Conservation (phyloP, 2,797 vertebrate genomes). For the Phataginus tricuspis region DNA sequence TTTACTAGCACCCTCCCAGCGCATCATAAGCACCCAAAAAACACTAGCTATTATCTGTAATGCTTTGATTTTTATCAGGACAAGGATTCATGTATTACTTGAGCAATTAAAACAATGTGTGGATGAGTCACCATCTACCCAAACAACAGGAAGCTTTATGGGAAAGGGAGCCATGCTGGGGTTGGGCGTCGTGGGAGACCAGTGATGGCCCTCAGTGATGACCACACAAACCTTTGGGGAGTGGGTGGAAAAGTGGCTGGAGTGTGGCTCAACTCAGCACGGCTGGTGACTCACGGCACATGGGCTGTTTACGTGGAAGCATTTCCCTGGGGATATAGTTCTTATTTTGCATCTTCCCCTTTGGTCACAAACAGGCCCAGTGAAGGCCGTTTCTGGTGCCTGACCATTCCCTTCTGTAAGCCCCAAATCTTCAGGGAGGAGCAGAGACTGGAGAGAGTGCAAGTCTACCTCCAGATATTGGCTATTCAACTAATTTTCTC, state of each 20-base stretch:
- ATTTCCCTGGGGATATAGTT: background rate
- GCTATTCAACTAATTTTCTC: background rate
- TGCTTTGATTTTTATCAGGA: background rate
- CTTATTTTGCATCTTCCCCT: background rate
- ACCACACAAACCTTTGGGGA: background rate
- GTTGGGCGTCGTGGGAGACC: no score
- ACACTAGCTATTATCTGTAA: background rate
- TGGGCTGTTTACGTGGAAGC: background rate
- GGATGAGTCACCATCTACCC: background rate
- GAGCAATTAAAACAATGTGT: background rate
- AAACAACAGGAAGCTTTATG: background rate
- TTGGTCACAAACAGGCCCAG: background rate
- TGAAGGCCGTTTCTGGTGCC: background rate
- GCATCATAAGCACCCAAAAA: background rate
- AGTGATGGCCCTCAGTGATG: accelerated
- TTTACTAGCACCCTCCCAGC: background rate
- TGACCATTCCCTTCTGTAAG: background rate
- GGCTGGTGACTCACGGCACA: conserved; percentile 4
- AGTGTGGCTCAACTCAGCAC: background rate
- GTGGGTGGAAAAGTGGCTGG: background rate
- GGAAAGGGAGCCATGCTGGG: background rate
- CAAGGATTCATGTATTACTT: background rate
- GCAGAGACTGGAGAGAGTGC: background rate
- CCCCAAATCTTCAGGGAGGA: background rate
- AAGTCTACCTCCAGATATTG: background rate